A percentile compares a stretch with the other conserved stretches of the same genome.
Evolutionary conservation across 1,140 invertebrate genomes (phyloP).

Genomic region (Rhyzopertha dominica): DNA sequence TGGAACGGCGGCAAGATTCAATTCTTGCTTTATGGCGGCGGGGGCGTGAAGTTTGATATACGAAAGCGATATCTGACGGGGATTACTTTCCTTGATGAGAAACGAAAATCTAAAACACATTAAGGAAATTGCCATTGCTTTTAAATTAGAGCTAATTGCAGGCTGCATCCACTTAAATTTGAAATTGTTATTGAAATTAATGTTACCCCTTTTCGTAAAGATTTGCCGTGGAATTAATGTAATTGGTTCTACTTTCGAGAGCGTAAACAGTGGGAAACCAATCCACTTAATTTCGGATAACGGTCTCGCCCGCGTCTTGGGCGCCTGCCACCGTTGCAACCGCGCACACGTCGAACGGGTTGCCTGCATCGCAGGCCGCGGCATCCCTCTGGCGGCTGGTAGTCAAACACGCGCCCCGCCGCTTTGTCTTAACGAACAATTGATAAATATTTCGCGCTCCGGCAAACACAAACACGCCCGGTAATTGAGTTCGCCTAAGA

Average conservation of each 20-base stretch:
- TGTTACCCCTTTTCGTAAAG: conserved; percentile 12
- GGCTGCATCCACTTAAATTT: conserved; percentile 31
- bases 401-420: too few relatives aligned
- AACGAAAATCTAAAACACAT: conserved; percentile 45
- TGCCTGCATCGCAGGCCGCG: too few relatives aligned
- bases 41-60: conserved; percentile 45
- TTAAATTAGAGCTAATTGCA: conserved; percentile 45
- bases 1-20: conserved; percentile 36
- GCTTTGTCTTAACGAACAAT: too few relatives aligned
- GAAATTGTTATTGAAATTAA: conserved; percentile 39
- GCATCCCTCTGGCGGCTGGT: too few relatives aligned
- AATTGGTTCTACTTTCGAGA: not conserved
- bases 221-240: not conserved
- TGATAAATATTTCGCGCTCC: too few relatives aligned
- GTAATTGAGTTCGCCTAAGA: too few relatives aligned
- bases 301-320: too few relatives aligned
- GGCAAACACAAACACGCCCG: too few relatives aligned
- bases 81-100: conserved; percentile 46
- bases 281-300: too few relatives aligned
- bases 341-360: too few relatives aligned
- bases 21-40: conserved; percentile 40
- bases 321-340: too few relatives aligned
- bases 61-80: conserved; percentile 39
- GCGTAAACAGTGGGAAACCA: not conserved
- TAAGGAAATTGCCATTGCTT: conserved; percentile 45